Base-by-base conservation (phyloP, 2,888 invertebrate genomes). In the Diplolepis rosae region DNA sequence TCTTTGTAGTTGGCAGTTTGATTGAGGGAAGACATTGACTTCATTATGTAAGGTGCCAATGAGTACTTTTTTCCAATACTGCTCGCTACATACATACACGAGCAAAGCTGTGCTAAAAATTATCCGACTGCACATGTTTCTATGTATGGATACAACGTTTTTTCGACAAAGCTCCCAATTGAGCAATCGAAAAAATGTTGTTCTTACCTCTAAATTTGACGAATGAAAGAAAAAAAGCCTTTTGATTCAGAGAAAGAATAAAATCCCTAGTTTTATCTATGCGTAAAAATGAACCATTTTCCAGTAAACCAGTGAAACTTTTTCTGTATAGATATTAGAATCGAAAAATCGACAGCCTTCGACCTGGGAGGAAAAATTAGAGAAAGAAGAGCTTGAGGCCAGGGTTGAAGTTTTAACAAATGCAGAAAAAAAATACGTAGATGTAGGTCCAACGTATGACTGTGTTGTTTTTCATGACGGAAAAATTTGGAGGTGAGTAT, bases 401-500 rank as follows among this genome's bases (percentile, higher is more conserved):
- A 93, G 94, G 82, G 90, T 98, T 66, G 98, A 99, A 82, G 91
- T 95, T 72, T 90, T 99, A 71, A 94, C 93, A 80, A 91, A 90
- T 73, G 91, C 94, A 61, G 98, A 99, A 77, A 98, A 98, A 87
- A 96, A 97, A 85, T 97, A 94, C 88, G 90, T 90, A 69, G 98
- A 98, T 85, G 89, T 93, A 7, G 98, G 98, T 18, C 96, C 96
- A 1, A 93, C 95, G 4, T 97, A 95, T 87, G 99, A 99, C 89
- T 97, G 98, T 90, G 92, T 99, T 66, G 92, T 98, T 30, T 99
- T 96, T 89, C 92, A 97, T 84, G 97, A 98, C 90, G 98, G 98
- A n/a, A 90, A 91, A 27, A 92, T 94, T 32, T 99, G 98, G 98
- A 93, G 93, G 95, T 93, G 81, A 87, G 84, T 73, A 71, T 52